Base-by-base conservation (phyloP, 2,113 vertebrate genomes). In the Rhombomys opimus region DNA sequence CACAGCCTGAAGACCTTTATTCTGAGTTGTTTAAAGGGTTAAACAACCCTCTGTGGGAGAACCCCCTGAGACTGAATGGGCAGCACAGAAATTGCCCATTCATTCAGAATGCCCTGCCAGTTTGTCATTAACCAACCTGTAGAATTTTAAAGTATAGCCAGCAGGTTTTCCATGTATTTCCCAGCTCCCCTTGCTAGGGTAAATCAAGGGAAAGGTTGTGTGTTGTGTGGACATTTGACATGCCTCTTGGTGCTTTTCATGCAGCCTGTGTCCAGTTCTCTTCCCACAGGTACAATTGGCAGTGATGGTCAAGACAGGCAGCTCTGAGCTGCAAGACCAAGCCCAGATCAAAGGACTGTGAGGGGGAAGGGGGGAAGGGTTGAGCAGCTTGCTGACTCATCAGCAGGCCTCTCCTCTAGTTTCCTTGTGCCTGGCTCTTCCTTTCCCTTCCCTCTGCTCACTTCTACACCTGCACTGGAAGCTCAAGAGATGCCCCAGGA, bases 1-100 rank as follows among this genome's bases (percentile, higher is more conserved):
- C 52, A 32, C 61, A 91, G n/a, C 88, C 20, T n/a, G 61, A 63
- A 61, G 61, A 81, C 67, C 81, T 94, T 90, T 93, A 41, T 76
- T 87, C 89, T 82, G 67, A 85, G 67, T 86, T 95, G 17, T 92
- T 90, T 93, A 90, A 80, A 96, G 96, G 90, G 96, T 97, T 97
- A 96, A 97, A 89, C 41, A 93, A 35, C 77, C 61, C 90, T 78
- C 59, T 2, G 52, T 78, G 76, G 91, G 96, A 94, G 80, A 80
- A 63, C 80, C 90, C 2, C 25, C 94, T 57, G 63, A 92, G 95
- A 76, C 77, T 89, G 92, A 96, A 94, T 86, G 85, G 70, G 77
- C 87, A 59, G 59, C 75, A 46, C 78, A 57, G 52, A 96, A 95
- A 91, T 57, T 92, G 88, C 76, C 77, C 73, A 17, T 96, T 96